These are phyloP conservation scores for Macropodus opercularis DNA, from an alignment of 2,797 vertebrate genomes.

Conservation along the genomic window DNA sequence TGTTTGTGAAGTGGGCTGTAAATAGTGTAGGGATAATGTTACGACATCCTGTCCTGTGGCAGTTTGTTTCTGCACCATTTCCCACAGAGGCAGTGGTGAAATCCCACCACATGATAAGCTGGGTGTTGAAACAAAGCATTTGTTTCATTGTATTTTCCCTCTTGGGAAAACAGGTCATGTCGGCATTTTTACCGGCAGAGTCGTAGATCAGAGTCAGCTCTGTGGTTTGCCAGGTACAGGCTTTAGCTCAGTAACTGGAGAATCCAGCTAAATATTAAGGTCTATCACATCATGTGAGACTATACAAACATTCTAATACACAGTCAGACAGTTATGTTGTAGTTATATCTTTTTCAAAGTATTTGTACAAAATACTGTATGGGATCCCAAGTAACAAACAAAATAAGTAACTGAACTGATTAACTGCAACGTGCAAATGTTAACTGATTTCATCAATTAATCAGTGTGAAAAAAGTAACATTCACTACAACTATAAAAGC, in stretches of 20 bases:
- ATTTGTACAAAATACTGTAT: too few relatives aligned
- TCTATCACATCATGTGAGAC: neutral
- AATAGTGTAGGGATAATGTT: slow-evolving; percentile 53
- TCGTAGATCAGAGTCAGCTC: neutral
- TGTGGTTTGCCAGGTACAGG: slow-evolving; percentile 1
- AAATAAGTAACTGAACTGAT: too few relatives aligned
- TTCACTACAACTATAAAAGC: too few relatives aligned
- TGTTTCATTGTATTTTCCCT: slow-evolving; percentile 33
- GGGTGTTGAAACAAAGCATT: slow-evolving; percentile 37
- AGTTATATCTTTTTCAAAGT: too few relatives aligned
- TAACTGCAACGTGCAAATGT: too few relatives aligned
- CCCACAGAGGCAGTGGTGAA: slow-evolving; percentile 41
- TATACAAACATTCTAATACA: too few relatives aligned
- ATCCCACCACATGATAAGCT: slow-evolving; percentile 30
- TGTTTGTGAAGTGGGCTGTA: slow-evolving; percentile 46
- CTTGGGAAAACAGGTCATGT: slow-evolving; percentile 9
- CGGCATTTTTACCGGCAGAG: slow-evolving; percentile 12
- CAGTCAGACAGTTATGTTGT: too few relatives aligned
- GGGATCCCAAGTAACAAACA: too few relatives aligned
- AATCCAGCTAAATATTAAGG: neutral
- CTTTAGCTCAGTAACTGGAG: neutral
- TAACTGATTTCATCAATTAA: too few relatives aligned
- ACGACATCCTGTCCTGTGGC: slow-evolving; percentile 57
- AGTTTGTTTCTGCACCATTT: slow-evolving; percentile 51
- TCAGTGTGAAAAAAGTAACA: too few relatives aligned